Evolutionary conservation across 2,113 vertebrate genomes (phyloP), one percentile per base, ranked within the genome.

Genomic region (Datnioides undecimradiatus): DNA sequence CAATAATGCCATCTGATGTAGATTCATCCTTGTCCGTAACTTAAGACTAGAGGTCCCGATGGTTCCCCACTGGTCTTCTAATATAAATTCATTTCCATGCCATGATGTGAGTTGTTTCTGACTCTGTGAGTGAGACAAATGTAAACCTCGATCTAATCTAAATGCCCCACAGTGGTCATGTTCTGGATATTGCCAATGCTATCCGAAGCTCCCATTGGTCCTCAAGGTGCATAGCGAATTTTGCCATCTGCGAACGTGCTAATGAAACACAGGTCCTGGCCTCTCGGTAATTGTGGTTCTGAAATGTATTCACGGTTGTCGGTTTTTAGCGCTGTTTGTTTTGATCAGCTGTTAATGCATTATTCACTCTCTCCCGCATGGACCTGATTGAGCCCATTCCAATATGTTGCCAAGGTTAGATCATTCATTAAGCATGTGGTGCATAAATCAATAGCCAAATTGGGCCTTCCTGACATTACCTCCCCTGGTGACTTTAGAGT

Each of bases 331-430:
- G 12, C 64, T 78, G 82, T 87, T 89, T 88, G 82, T 90, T 90
- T 91, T 88, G 86, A 86, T 91, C 76, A 65, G 76, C 79, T 76
- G 62, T 87, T 90, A 88, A 88, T 92, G 79, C 80, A 85, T 87
- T 90, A 88, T 90, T 90, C 84, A 76, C 86, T 72, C 66, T 70
- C 72, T 80, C 57, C 64, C n/a, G 46, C 63, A 54, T 79, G 65
- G 60, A 79, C 74, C 76, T 88, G 83, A 88, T 81, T 87, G 88
- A 85, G 72, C 68, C 74, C 38, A 72, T 86, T 90, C 87, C 79
- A 88, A 88, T 90, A 76, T 69, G 83, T 80, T 85, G 51, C 83
- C 85, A 89, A 87, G 90, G 90, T 90, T 79, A 87, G 80, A 87
- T 78, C 70, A 87, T 84, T 90, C 84, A 90, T 90, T 90, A 85